phyloP scores from a whole-genome alignment of 1,140 invertebrate genomes.

The Cylas formicarius region DNA sequence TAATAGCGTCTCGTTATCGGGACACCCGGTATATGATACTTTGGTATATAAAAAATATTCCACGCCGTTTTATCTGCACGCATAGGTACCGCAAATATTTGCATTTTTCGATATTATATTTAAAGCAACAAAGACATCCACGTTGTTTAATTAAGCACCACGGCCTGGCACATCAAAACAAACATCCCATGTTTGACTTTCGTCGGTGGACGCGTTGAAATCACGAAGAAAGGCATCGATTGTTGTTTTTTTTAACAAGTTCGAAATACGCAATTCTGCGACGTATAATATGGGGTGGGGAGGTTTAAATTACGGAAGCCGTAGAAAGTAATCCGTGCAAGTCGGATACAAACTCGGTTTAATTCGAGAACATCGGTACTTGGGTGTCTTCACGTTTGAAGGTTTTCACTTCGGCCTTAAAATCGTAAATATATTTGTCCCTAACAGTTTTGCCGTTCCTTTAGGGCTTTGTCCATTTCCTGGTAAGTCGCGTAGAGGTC shows the following conservation, averaged over 20 bases:
- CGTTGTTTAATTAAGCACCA: too few species aligned
- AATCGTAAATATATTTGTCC: not conserved
- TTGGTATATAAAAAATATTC: too few species aligned
- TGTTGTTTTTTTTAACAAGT: not conserved
- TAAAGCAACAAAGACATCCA: too few species aligned
- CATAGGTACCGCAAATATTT: too few species aligned
- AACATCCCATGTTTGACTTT: too few species aligned
- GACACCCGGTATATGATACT: too few species aligned
- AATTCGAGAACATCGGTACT: not conserved
- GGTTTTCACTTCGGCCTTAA: not conserved
- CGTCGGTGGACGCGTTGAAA: too few species aligned
- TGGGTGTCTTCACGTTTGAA: not conserved
- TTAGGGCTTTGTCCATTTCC: slow-evolving; percentile 20
- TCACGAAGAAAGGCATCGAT: too few species aligned
- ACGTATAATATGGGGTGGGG: not conserved
- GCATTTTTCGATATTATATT: too few species aligned
- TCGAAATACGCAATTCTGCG: not conserved
- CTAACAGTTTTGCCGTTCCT: slow-evolving; percentile 10
- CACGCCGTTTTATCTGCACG: too few species aligned
- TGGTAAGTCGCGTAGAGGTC: slow-evolving; percentile 22
- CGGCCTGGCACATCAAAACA: too few species aligned
- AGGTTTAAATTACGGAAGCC: not conserved
- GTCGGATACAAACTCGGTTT: not conserved
- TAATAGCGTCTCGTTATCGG: too few species aligned
- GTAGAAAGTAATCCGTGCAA: not conserved